Evolutionary conservation across 1,140 invertebrate species (phyloP).

Genomic region (Formica selysi): DNA sequence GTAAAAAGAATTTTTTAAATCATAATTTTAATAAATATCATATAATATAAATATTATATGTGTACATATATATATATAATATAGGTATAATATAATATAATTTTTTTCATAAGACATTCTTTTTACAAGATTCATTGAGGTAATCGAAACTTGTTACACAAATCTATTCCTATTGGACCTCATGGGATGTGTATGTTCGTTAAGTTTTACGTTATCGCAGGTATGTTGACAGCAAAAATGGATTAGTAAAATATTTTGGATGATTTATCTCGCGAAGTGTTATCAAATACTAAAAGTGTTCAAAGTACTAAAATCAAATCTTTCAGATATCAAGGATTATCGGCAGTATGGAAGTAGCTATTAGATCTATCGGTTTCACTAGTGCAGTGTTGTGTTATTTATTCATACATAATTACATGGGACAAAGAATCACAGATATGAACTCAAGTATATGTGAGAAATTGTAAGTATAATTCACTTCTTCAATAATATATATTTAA

Average conservation of each 20-base stretch:
- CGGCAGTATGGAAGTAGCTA: background rate
- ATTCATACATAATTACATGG: conserved; percentile 12
- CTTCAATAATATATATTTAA: background rate
- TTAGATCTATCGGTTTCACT: background rate
- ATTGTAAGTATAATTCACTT: conserved; percentile 17
- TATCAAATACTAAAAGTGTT: background rate
- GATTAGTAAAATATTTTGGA: background rate
- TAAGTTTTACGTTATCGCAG: conserved; percentile 11
- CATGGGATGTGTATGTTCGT: background rate
- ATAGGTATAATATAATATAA: too few species aligned
- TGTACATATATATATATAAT: background rate
- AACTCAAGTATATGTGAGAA: background rate
- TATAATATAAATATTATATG: background rate
- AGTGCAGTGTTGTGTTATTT: background rate
- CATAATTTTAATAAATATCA: background rate
- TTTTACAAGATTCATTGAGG: conserved; percentile 28
- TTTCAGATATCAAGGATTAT: conserved; percentile 15
- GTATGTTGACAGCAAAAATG: background rate
- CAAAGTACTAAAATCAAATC: background rate
- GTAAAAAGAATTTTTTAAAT: background rate
- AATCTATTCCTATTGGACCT: background rate
- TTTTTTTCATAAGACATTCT: background rate
- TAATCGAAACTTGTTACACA: conserved; percentile 4
- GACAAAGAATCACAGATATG: conserved; percentile 17
- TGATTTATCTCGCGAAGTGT: background rate